Evolutionary conservation across 2,888 invertebrate genomes (phyloP).

Genomic region (Aleiodes leptofemur): DNA sequence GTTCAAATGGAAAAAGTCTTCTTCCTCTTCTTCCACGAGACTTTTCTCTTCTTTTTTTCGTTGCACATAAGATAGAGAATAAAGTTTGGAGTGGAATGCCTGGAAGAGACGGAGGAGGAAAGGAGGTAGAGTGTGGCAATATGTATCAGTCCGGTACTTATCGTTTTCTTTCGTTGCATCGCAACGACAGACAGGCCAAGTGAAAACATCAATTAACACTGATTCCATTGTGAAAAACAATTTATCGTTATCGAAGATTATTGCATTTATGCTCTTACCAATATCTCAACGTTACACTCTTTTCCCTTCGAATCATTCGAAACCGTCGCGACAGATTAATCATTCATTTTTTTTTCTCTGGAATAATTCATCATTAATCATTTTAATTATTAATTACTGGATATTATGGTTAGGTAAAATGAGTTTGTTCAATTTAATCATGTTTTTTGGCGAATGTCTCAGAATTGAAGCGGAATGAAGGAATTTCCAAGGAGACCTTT

Average conservation of each 20-base stretch:
- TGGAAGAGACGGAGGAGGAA: neutral
- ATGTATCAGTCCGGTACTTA: constrained; percentile 37
- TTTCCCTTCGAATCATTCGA: constrained; percentile 22
- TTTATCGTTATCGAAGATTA: constrained; percentile 50
- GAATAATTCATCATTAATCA: neutral
- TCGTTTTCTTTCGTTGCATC: constrained; percentile 37
- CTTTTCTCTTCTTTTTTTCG: neutral
- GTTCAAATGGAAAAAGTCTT: neutral
- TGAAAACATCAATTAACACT: constrained; percentile 67
- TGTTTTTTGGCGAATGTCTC: too few relatives aligned
- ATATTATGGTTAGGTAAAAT: too few relatives aligned
- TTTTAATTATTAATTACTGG: too few relatives aligned
- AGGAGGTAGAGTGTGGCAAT: constrained; percentile 2
- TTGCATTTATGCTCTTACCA: constrained; percentile 22
- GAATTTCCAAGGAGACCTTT: too few relatives aligned
- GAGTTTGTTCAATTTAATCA: too few relatives aligned
- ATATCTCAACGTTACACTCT: constrained; percentile 8
- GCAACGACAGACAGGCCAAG: constrained; percentile 48
- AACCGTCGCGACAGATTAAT: constrained; percentile 26
- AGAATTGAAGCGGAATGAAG: too few relatives aligned
- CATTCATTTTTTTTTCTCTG: neutral
- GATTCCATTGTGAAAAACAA: constrained; percentile 56
- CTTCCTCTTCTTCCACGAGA: neutral
- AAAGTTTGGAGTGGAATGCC: neutral
- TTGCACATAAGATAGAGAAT: constrained; percentile 17